Percentiles rank a stretch among this genome's conserved stretches.
phyloP scores from a whole-genome alignment of 2,797 vertebrate species.

The Schizothorax lantsangensis region DNA sequence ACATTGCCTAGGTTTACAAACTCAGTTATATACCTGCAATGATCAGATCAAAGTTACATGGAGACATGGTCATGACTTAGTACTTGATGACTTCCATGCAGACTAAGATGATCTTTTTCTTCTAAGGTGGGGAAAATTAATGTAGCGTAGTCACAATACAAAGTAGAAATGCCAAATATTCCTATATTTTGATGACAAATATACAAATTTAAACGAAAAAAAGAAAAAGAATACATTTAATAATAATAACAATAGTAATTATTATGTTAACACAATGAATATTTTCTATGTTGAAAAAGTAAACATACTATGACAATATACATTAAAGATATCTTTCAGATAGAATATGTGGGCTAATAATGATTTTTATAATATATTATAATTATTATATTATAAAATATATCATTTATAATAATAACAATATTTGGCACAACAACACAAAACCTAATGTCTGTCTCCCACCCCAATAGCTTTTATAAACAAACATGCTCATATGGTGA shows the following conservation, averaged over 20 bases:
- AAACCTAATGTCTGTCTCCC: slow-evolving; percentile 13
- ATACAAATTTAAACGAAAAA: neutral
- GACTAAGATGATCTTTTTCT: slow-evolving; percentile 15
- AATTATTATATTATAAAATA: neutral
- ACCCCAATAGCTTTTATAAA: slow-evolving; percentile 21
- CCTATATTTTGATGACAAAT: neutral
- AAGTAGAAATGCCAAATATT: neutral
- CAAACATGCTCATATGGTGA: neutral
- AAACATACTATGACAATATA: neutral
- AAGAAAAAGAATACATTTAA: neutral
- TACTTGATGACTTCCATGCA: slow-evolving; percentile 47
- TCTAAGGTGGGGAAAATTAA: neutral
- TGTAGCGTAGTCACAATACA: neutral
- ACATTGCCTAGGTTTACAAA: slow-evolving; percentile 99
- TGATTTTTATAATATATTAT: neutral
- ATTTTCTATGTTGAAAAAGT: neutral
- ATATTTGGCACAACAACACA: neutral
- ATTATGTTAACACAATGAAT: neutral
- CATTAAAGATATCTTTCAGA: neutral
- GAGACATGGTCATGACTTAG: slow-evolving; percentile 67
- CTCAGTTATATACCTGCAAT: slow-evolving; percentile 99
- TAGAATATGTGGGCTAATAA: neutral
- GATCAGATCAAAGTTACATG: slow-evolving; percentile 99
- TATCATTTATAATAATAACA: neutral
- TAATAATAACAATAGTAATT: neutral